phyloP scores from a whole-genome alignment of 1,140 invertebrate species.

The Ruditapes philippinarum region DNA sequence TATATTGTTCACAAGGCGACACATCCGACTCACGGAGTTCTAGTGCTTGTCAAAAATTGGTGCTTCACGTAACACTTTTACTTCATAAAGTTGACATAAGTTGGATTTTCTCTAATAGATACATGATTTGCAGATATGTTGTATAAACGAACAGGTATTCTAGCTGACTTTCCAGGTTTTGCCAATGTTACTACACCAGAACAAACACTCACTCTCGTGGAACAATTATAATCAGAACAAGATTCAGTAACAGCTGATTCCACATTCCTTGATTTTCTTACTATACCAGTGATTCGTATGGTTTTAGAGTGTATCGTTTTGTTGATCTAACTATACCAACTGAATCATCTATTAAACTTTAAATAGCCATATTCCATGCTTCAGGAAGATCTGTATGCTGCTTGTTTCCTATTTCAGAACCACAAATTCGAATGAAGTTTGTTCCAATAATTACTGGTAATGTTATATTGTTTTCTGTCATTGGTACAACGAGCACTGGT shows the following conservation, averaged over 20 bases:
- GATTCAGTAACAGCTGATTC: neutral
- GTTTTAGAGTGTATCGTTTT: no score
- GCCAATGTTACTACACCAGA: neutral
- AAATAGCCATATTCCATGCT: no score
- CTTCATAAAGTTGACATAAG: conserved; percentile 2
- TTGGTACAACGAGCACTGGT: neutral
- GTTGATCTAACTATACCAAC: no score
- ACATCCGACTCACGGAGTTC: no score
- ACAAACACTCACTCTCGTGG: neutral
- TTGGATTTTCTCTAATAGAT: neutral
- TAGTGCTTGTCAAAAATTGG: neutral
- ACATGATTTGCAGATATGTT: conserved; percentile 18
- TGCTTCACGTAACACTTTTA: neutral
- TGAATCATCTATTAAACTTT: no score
- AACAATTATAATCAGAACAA: neutral
- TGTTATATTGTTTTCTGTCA: neutral
- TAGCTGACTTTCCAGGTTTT: neutral
- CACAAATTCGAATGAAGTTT: neutral
- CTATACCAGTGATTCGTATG: neutral
- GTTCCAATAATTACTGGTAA: neutral
- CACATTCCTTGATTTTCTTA: neutral
- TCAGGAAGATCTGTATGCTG: no score
- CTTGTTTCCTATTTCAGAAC: no score
- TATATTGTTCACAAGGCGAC: no score
- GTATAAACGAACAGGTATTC: conserved; percentile 11